These are phyloP conservation scores for Aphyosemion australe DNA, from an alignment of 2,113 vertebrate species.

Conservation along the genomic window DNA sequence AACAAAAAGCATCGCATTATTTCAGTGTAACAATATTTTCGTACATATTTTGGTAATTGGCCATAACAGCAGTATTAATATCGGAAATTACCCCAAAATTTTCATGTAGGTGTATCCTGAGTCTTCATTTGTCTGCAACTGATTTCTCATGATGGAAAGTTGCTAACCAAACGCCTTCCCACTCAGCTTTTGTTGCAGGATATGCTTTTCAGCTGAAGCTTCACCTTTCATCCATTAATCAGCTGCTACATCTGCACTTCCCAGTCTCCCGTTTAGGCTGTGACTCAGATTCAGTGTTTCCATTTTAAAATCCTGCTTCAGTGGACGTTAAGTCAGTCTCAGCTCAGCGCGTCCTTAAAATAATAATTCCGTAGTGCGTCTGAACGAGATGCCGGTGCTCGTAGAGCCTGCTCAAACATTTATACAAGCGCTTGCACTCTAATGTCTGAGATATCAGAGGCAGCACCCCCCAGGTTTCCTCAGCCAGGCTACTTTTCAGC, in stretches of 20 bases:
- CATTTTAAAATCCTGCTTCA: slow-evolving; percentile 10
- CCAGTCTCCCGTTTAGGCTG: background rate
- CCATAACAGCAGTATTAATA: too few relatives aligned
- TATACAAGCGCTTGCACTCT: slow-evolving; percentile 40
- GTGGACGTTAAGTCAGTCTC: slow-evolving; percentile 11
- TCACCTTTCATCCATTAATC: background rate
- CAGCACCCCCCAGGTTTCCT: slow-evolving; percentile 3
- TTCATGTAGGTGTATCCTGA: too few relatives aligned
- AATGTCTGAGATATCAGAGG: slow-evolving; percentile 35
- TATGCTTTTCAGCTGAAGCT: too few relatives aligned
- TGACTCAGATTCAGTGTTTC: background rate
- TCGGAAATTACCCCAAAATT: too few relatives aligned
- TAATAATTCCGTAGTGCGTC: slow-evolving; percentile 31
- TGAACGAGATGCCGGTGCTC: slow-evolving; percentile 29
- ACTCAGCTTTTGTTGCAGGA: too few relatives aligned
- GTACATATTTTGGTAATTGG: too few relatives aligned
- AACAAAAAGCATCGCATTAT: too few relatives aligned
- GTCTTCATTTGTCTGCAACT: background rate
- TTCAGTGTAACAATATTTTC: too few relatives aligned
- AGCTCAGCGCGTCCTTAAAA: slow-evolving; percentile 10
- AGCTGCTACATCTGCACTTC: background rate
- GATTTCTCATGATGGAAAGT: background rate
- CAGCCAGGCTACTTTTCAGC: slow-evolving; percentile 18
- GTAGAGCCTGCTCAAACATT: slow-evolving; percentile 67
- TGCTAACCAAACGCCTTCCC: too few relatives aligned